phyloP scores from a whole-genome alignment of 2,113 vertebrate genomes.

The Eulemur macaco region DNA sequence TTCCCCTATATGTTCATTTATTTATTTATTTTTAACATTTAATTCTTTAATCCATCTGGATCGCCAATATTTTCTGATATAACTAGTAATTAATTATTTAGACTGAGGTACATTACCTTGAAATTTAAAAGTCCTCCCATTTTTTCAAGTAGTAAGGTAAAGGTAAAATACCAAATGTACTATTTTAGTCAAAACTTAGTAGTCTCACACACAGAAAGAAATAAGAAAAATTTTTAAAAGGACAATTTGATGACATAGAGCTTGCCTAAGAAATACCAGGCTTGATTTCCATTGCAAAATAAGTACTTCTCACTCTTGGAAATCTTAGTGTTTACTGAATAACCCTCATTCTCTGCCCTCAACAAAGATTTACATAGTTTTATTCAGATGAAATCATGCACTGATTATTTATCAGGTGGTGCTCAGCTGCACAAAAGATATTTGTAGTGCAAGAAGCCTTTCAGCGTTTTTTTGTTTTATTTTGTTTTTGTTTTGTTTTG shows the following conservation, averaged over 20 bases:
- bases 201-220: neutral
- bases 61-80: neutral
- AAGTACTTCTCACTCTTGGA: neutral
- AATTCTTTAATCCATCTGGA: neutral
- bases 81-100: neutral
- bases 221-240: neutral
- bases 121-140: neutral
- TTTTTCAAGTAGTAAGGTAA: neutral
- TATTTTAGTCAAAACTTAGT: neutral
- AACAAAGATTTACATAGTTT: conserved; percentile 52
- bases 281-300: conserved; percentile 48
- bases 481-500: neutral
- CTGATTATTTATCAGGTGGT: accelerated
- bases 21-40: neutral
- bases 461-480: neutral
- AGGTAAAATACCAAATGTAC: neutral
- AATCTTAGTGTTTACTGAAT: conserved; percentile 23
- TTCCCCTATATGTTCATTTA: neutral
- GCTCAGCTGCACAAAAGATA: conserved; percentile 50
- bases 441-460: neutral
- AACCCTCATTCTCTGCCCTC: neutral
- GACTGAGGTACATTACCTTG: neutral
- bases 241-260: neutral
- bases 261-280: neutral
- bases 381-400: conserved; percentile 17